Conservation (phyloP, 2,888 invertebrate genomes). For the Apotomis turbidana region DNA sequence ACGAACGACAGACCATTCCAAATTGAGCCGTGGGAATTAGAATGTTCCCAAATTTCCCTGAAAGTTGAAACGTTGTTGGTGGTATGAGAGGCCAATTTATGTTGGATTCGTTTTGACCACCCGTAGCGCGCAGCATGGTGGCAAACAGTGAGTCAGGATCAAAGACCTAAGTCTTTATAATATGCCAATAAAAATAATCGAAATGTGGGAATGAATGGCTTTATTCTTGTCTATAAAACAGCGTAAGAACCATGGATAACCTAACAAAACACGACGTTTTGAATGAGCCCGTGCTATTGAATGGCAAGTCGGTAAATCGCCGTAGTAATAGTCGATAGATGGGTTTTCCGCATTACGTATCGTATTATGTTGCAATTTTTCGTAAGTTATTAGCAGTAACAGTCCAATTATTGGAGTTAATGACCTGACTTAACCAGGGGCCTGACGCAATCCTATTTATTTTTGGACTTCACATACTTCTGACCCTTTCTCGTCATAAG, state of each 20-base stretch:
- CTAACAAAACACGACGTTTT: background rate
- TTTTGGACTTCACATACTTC: background rate
- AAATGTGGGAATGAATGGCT: constrained; percentile 50
- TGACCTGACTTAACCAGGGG: background rate
- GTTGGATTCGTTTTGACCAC: constrained; percentile 55
- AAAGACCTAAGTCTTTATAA: constrained; percentile 55
- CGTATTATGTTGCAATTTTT: constrained; percentile 10
- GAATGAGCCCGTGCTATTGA: background rate
- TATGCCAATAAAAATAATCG: constrained; percentile 59
- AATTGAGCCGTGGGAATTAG: constrained; percentile 3
- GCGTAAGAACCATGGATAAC: background rate
- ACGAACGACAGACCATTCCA: constrained; percentile 18
- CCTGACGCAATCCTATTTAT: background rate
- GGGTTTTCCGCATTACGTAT: constrained; percentile 2
- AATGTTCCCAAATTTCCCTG: background rate
- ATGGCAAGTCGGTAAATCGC: constrained; percentile 6
- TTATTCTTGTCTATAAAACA: background rate
- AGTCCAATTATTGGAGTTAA: background rate
- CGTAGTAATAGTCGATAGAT: background rate
- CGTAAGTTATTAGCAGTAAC: constrained; percentile 17
- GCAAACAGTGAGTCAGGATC: constrained; percentile 65
- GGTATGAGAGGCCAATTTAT: background rate
- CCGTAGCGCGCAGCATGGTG: constrained; percentile 65
- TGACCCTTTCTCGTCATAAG: background rate
- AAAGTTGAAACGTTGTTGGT: background rate